Percentiles rank a stretch among this genome's conserved stretches.
Evolutionary conservation across 2,888 invertebrate species (phyloP).

Genomic region (Crepidodera aurea): DNA sequence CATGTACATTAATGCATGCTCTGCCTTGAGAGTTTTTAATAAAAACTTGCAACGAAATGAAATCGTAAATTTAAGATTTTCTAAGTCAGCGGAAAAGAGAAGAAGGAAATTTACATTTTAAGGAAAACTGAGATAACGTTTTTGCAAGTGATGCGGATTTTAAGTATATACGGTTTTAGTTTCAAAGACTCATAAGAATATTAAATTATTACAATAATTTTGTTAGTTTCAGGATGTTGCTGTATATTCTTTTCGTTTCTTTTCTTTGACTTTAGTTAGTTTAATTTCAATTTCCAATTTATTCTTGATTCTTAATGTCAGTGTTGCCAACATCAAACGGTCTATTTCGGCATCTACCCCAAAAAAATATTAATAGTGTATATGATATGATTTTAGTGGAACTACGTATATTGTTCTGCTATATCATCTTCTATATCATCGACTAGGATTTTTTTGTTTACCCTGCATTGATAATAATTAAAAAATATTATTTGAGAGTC

Average conservation of each 20-base stretch:
- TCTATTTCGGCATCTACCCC: too few relatives aligned
- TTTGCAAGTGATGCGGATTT: slow-evolving; percentile 34
- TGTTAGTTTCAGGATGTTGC: slow-evolving; percentile 8
- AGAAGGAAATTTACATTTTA: slow-evolving; percentile 34
- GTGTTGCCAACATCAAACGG: too few relatives aligned
- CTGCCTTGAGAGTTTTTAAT: slow-evolving; percentile 33
- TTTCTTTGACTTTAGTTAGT: background rate
- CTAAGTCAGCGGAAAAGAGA: slow-evolving; percentile 33
- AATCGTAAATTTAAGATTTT: slow-evolving; percentile 37
- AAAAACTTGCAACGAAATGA: slow-evolving; percentile 36
- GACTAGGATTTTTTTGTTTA: too few relatives aligned
- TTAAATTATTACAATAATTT: slow-evolving; percentile 25
- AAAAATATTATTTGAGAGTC: too few relatives aligned
- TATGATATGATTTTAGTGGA: too few relatives aligned
- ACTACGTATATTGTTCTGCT: too few relatives aligned
- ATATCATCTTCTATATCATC: too few relatives aligned
- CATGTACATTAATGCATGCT: slow-evolving; percentile 35
- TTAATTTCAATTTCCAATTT: too few relatives aligned
- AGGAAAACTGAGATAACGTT: slow-evolving; percentile 32
- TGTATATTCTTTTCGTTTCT: background rate
- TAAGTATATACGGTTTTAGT: slow-evolving; percentile 27
- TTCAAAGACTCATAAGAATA: slow-evolving; percentile 17
- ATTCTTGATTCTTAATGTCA: too few relatives aligned
- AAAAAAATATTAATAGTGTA: too few relatives aligned
- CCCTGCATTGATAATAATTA: too few relatives aligned